Evolutionary conservation across 2,797 vertebrate species (phyloP).

Genomic region (Sebastes glaucus): DNA sequence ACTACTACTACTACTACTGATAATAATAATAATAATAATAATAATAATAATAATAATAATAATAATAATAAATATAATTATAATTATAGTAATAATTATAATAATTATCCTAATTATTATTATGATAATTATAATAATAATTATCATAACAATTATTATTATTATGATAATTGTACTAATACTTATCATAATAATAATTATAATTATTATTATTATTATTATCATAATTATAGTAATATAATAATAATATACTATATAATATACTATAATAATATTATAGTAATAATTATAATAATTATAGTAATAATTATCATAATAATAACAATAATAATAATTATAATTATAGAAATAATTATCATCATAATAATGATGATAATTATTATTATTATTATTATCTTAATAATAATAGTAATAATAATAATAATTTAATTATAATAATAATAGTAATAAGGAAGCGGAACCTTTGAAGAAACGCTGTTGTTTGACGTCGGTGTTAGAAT

Average conservation of each 20-base stretch:
- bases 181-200: no score
- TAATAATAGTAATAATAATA: neutral
- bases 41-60: neutral
- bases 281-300: no score
- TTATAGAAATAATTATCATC: neutral
- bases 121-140: neutral
- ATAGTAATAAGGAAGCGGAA: conserved; percentile 49
- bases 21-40: neutral
- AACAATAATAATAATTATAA: neutral
- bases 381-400: no score
- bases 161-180: neutral
- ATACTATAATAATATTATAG: no score
- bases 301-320: no score
- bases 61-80: no score
- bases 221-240: neutral
- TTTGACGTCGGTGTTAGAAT: conserved; percentile 37
- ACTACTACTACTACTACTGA: no score
- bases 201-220: neutral
- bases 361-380: no score
- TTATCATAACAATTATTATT: no score
- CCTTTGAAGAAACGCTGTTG: conserved; percentile 13
- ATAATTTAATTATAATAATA: neutral
- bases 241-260: no score
- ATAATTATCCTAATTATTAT: neutral
- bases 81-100: neutral